Conservation (phyloP, 2,888 invertebrate species). For the Oligia strigilis region DNA sequence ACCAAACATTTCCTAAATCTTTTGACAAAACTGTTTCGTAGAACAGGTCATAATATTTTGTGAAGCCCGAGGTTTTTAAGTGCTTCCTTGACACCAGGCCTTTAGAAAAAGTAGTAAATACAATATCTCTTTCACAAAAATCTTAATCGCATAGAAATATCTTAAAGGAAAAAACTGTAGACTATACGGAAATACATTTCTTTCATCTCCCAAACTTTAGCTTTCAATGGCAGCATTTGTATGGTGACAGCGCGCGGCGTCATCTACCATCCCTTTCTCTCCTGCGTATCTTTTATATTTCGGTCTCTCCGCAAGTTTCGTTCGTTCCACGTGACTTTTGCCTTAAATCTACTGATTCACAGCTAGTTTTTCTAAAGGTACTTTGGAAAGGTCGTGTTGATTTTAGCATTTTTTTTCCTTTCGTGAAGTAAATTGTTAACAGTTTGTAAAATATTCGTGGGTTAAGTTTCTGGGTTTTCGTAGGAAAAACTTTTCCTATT, state of each 20-base stretch:
- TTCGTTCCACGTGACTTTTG: conserved; percentile 59
- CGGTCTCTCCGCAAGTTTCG: conserved; percentile 41
- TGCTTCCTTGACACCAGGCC: neutral
- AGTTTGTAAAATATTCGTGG: conserved; percentile 8
- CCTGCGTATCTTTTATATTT: conserved; percentile 25
- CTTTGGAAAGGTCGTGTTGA: conserved; percentile 42
- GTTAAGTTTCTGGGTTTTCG: neutral
- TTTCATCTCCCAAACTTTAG: conserved; percentile 59
- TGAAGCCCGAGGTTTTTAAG: neutral
- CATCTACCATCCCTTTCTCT: conserved; percentile 28
- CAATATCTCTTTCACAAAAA: conserved; percentile 4
- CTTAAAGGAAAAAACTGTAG: conserved; percentile 41
- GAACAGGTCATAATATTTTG: neutral
- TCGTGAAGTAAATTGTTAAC: conserved; percentile 34
- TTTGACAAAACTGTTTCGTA: neutral
- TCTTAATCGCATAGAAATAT: conserved; percentile 47
- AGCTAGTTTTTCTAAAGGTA: conserved; percentile 39
- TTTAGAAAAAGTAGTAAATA: conserved; percentile 7
- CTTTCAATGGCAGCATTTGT: conserved; percentile 63
- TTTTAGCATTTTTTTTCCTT: conserved; percentile 37
- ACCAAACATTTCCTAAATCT: neutral
- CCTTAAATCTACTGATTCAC: conserved; percentile 58
- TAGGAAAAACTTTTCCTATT: neutral
- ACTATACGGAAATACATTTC: conserved; percentile 50
- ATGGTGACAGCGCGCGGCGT: conserved; percentile 55